Evolutionary conservation across 2,888 invertebrate species (phyloP).

Genomic region (Heliconius aoede): DNA sequence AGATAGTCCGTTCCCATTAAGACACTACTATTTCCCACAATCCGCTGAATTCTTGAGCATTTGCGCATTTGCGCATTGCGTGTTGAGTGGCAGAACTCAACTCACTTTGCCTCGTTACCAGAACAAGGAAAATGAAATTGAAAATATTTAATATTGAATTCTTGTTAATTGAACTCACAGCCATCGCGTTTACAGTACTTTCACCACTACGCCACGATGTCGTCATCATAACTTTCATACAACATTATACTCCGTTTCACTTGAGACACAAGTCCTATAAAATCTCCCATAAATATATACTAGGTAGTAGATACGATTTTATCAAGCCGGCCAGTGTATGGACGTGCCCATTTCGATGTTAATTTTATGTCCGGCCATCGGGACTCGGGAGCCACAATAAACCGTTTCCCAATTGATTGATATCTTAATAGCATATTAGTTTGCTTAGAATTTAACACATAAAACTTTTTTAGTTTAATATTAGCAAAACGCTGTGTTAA

Average conservation of each 20-base stretch:
- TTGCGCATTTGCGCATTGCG: no score
- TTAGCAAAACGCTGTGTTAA: no score
- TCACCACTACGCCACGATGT: neutral
- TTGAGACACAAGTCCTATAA: slow-evolving; percentile 24
- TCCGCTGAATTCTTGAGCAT: no score
- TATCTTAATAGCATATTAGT: slow-evolving; percentile 72
- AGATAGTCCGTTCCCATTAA: no score
- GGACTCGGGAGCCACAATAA: slow-evolving; percentile 58
- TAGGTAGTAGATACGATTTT: slow-evolving; percentile 31
- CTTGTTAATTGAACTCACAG: no score
- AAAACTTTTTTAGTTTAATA: neutral
- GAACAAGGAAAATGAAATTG: no score
- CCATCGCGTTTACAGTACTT: neutral
- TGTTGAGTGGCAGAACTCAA: no score
- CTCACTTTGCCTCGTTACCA: no score
- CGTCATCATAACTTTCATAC: neutral
- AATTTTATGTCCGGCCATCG: slow-evolving; percentile 68
- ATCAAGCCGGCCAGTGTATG: slow-evolving; percentile 38
- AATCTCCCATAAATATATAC: slow-evolving; percentile 32
- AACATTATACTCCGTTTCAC: slow-evolving; percentile 6
- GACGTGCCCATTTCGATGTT: slow-evolving; percentile 70
- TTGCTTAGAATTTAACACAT: slow-evolving; percentile 12
- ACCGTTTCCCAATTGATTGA: slow-evolving; percentile 67
- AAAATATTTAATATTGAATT: no score
- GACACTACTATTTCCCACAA: no score